phyloP scores from a whole-genome alignment of 1,140 invertebrate genomes.

The Pseudobourletiella spinata region DNA sequence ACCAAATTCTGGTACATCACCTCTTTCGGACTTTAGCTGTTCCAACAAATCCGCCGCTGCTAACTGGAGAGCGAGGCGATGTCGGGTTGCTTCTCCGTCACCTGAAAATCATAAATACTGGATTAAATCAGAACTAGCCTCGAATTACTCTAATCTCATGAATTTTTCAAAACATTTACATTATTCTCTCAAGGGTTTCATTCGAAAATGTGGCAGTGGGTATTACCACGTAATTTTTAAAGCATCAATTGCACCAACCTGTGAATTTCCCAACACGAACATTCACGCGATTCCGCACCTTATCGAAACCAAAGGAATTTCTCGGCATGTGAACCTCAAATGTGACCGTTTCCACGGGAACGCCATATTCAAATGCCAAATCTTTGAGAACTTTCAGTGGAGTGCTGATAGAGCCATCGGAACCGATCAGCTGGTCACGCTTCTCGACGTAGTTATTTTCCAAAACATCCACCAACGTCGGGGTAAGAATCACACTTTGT shows the following conservation, averaged over 20 bases:
- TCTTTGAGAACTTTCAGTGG: not conserved
- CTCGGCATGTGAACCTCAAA: slow-evolving; percentile 2
- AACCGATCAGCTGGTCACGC: not conserved
- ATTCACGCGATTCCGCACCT: too few relatives aligned
- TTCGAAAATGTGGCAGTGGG: too few relatives aligned
- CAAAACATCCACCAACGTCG: not conserved
- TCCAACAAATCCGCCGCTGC: slow-evolving; percentile 17
- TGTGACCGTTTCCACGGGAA: not conserved
- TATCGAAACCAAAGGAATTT: too few relatives aligned
- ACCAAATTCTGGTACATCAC: slow-evolving; percentile 9
- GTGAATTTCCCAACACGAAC: too few relatives aligned
- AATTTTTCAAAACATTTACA: too few relatives aligned
- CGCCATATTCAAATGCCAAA: not conserved
- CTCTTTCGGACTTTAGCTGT: not conserved
- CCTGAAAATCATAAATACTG: too few relatives aligned
- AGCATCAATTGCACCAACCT: too few relatives aligned
- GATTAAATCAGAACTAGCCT: too few relatives aligned
- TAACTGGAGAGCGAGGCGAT: slow-evolving; percentile 11
- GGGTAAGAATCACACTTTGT: not conserved
- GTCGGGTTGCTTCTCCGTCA: slow-evolving; percentile 9
- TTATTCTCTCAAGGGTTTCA: too few relatives aligned
- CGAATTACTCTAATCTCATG: too few relatives aligned
- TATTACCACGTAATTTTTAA: too few relatives aligned
- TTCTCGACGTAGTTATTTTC: not conserved
- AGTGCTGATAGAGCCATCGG: not conserved